Evolutionary conservation across 2,888 invertebrate species (phyloP).

Genomic region (Meta bourneti): DNA sequence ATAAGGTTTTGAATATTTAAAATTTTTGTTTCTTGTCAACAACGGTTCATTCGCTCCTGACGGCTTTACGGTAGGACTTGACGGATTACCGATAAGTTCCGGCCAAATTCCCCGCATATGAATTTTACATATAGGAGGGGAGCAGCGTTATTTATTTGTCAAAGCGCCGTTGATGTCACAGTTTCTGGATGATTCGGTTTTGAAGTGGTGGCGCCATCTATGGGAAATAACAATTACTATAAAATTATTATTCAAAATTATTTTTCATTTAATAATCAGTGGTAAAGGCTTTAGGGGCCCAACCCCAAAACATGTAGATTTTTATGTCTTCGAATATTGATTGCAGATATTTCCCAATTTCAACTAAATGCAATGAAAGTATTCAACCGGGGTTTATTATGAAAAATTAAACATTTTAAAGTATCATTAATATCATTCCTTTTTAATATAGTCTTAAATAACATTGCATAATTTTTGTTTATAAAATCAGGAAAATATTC

Average conservation of each 20-base stretch:
- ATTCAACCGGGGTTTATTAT: no score
- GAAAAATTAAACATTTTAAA: no score
- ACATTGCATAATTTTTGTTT: no score
- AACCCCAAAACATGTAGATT: no score
- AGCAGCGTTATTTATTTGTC: conserved; percentile 46
- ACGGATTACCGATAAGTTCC: conserved; percentile 64
- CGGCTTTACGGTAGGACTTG: conserved; percentile 54
- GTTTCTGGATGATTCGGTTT: not conserved
- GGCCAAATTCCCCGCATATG: conserved; percentile 55
- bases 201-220: conserved; percentile 67
- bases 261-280: no score
- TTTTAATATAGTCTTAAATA: no score
- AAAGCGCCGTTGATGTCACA: not conserved
- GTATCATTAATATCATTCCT: no score
- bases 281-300: no score
- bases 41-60: conserved; percentile 44
- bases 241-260: not conserved
- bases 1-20: conserved; percentile 69
- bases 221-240: not conserved
- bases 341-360: no score
- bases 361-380: no score
- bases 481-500: no score
- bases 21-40: conserved; percentile 58
- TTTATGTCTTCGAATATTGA: no score
- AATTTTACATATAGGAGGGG: conserved; percentile 45